A percentile compares a stretch with the other conserved stretches of the same genome.
These are phyloP conservation scores for Caenorhabditis briggsae DNA, from an alignment of 1,140 invertebrate genomes.

Conservation along the genomic window DNA sequence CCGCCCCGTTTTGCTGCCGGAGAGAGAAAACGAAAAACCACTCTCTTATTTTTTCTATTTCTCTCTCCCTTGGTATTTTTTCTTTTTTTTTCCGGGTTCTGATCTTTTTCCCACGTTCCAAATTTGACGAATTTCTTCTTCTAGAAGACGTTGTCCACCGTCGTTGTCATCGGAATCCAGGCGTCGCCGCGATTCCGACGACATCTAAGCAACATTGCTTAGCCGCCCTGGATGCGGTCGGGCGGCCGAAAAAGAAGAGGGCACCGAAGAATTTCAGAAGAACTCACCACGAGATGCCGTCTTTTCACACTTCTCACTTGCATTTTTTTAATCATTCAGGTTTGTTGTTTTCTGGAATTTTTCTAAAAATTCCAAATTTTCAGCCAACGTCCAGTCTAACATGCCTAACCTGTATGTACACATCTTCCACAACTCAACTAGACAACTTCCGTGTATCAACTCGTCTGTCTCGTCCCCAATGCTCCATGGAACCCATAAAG, in stretches of 20 bases:
- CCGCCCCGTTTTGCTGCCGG: slow-evolving; percentile 36
- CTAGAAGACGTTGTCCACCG: slow-evolving; percentile 5
- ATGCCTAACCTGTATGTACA: slow-evolving; percentile 48
- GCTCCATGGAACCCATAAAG: slow-evolving; percentile 65
- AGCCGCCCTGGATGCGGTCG: slow-evolving; percentile 54
- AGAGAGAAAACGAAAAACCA: slow-evolving; percentile 8
- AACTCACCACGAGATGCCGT: not conserved
- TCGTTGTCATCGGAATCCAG: slow-evolving; percentile 36
- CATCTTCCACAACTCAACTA: slow-evolving; percentile 63
- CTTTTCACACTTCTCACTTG: slow-evolving; percentile 3
- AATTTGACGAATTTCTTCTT: not conserved
- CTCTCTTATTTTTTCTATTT: not conserved
- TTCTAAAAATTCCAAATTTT: not conserved
- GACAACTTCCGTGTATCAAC: slow-evolving; percentile 68
- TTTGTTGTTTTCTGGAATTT: not conserved
- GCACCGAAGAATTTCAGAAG: not conserved
- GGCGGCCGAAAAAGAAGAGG: slow-evolving; percentile 43
- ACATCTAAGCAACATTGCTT: slow-evolving; percentile 51
- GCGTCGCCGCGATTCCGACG: slow-evolving; percentile 46
- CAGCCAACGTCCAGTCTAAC: slow-evolving; percentile 5
- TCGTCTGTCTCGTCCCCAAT: slow-evolving; percentile 63
- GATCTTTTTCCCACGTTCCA: not conserved
- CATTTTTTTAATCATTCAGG: not conserved
- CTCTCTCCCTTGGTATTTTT: slow-evolving; percentile 5
- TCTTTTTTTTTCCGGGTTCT: not conserved